Base-by-base conservation (phyloP, 1,140 invertebrate genomes). In the Diorhabda carinulata region DNA sequence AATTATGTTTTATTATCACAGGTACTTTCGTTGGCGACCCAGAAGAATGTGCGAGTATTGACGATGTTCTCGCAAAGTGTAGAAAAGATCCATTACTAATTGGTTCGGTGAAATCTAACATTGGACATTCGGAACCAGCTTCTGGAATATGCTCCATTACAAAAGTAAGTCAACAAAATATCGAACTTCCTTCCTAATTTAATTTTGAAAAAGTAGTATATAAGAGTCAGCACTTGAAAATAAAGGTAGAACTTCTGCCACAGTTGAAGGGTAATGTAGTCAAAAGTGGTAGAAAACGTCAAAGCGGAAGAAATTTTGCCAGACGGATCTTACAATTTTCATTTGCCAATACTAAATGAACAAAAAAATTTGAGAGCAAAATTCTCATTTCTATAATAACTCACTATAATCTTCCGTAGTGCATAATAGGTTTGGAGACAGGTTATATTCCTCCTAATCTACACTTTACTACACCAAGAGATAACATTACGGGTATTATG, bases 41-140 rank as follows among this genome's bases (percentile, higher is more conserved):
- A 69, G 93, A 97, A 81, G 96, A 98, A 83, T 79, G 95, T 2
- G 87, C 89, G 74, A 92, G 94, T 0, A 88, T 98, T n/a, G 89
- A 93, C 10, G 88, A 89, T 73, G 86, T 95, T 3, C 91, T 97
- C 76, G 93, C 91, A 70, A 87, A 84, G 3, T 87, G 87, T 4
- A 83, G 90, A 25, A 83, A 75, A 0, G 83, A 81, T 2, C 92
- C 95, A 0, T 82, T 98, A 0, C 80, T 87, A 43, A 91, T 98
- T 72, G 96, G 96, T 4, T 94, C 95, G 0, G 86, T 96, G 2
- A 98, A 98, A 79, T 95, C 95, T 0, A 98, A 97, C 81, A 86
- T 97, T 77, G 97, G 97, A 0, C 97, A 98, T 80, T 87, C 92
- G 1, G 97, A 98, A 81, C 90, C 94, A 5, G 91, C 92, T 2